Percentiles rank a stretch among this genome's conserved stretches.
Evolutionary conservation across 2,888 invertebrate species (phyloP).

Genomic region (Euplagia quadripunctaria): DNA sequence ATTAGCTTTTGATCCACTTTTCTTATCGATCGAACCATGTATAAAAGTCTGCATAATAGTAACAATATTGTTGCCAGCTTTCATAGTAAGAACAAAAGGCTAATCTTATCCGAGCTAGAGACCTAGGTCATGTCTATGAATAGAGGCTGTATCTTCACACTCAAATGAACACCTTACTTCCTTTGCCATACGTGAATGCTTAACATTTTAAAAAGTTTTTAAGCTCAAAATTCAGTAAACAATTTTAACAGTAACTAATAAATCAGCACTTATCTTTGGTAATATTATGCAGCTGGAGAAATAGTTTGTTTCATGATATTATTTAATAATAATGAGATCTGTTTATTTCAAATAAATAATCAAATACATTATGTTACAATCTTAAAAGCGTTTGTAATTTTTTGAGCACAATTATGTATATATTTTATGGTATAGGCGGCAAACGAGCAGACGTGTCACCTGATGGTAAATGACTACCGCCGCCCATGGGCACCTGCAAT

Average conservation of each 20-base stretch:
- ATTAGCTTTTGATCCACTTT: background rate
- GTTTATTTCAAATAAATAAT: no score
- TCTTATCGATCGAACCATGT: background rate
- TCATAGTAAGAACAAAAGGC: constrained; percentile 40
- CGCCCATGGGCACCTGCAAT: no score
- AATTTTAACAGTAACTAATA: background rate
- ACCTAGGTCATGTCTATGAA: constrained; percentile 28
- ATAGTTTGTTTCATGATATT: background rate
- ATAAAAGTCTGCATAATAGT: background rate
- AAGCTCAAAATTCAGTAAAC: background rate
- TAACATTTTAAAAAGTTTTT: constrained; percentile 2
- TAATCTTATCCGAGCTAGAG: constrained; percentile 38
- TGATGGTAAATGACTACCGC: no score
- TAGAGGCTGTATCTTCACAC: constrained; percentile 42
- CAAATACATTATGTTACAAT: no score
- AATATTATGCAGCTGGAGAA: background rate
- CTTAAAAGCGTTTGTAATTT: no score
- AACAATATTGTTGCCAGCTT: constrained; percentile 1
- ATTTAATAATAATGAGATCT: no score
- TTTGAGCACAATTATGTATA: no score
- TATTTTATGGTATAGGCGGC: no score
- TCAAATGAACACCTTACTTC: constrained; percentile 26
- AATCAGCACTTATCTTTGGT: background rate
- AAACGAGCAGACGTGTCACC: no score
- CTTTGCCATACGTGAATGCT: constrained; percentile 4